Percentiles rank a stretch among this genome's conserved stretches.
These are phyloP conservation scores for Antrozous pallidus DNA, from an alignment of 2,797 vertebrate species.

Conservation along the genomic window DNA sequence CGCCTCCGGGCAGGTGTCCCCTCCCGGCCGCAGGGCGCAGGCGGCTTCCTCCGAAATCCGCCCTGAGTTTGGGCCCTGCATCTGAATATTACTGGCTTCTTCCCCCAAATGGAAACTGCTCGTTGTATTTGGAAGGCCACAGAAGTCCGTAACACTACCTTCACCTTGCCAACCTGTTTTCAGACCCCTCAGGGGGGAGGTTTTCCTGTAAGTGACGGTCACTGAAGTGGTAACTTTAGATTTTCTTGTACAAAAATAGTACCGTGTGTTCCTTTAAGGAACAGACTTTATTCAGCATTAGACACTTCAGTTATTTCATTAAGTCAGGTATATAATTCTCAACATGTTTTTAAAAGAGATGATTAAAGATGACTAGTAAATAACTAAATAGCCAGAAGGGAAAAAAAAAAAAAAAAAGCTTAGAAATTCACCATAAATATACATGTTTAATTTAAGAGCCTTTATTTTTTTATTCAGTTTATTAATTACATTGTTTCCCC, in stretches of 20 bases:
- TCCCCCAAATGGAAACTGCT: not conserved
- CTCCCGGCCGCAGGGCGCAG: not conserved
- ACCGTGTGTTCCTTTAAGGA: slow-evolving; percentile 12
- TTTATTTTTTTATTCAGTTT: too few species aligned
- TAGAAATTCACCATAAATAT: not conserved
- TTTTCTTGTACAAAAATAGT: slow-evolving; percentile 14
- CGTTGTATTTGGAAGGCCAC: not conserved
- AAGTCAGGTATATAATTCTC: slow-evolving; percentile 28
- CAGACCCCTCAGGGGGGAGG: not conserved
- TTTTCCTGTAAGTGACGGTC: not conserved
- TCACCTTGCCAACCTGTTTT: not conserved
- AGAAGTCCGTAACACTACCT: not conserved
- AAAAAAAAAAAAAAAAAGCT: not conserved
- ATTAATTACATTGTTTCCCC: too few species aligned
- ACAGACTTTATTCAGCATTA: slow-evolving; percentile 23
- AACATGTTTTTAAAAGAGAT: slow-evolving; percentile 25
- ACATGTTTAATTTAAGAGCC: not conserved
- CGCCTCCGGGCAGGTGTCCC: not conserved
- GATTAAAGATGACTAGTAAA: not conserved
- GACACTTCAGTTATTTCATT: slow-evolving; percentile 13
- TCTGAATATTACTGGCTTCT: not conserved
- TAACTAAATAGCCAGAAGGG: slow-evolving; percentile 6
- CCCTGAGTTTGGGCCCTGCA: not conserved
- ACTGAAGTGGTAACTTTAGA: not conserved
- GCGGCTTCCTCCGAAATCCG: not conserved